Evolutionary conservation across 2,113 vertebrate species (phyloP).

Genomic region (Syngnathus scovelli): DNA sequence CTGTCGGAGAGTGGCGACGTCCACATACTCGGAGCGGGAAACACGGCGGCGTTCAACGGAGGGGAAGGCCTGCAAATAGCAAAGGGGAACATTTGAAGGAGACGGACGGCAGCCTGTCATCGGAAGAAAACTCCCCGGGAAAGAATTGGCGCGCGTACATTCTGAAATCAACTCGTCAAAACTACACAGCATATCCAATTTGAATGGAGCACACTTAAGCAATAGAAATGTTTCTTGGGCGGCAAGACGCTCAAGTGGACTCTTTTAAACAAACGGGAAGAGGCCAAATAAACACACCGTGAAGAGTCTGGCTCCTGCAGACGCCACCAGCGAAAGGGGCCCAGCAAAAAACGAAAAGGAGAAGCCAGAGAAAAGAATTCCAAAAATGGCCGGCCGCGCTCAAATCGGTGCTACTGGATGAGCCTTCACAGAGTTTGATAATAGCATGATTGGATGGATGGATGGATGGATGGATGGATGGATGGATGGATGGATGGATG

Average conservation of each 20-base stretch:
- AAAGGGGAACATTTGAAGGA: conserved; percentile 49
- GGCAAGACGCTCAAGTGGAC: conserved; percentile 28
- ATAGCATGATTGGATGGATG: too few relatives aligned
- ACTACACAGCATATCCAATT: background rate
- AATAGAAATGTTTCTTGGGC: conserved; percentile 39
- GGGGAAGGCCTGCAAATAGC: conserved; percentile 42
- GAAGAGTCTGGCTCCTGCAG: conserved; percentile 20
- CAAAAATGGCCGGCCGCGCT: background rate
- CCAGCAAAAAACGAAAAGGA: background rate
- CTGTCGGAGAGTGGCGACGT: conserved; percentile 26
- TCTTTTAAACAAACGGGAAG: conserved; percentile 52
- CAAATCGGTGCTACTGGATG: conserved; percentile 7
- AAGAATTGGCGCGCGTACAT: conserved; percentile 24
- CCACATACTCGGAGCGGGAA: conserved; percentile 37
- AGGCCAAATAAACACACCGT: conserved; percentile 54
- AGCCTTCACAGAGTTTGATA: background rate
- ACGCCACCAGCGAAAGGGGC: background rate
- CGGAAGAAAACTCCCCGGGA: background rate
- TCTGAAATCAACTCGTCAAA: conserved; percentile 6
- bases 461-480: too few relatives aligned
- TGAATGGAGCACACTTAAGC: background rate
- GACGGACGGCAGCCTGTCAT: background rate
- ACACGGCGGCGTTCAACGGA: conserved; percentile 22
- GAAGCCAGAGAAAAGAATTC: background rate
- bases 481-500: too few relatives aligned